Conservation (phyloP, 1,140 invertebrate species). For the Drosophila insularis region DNA sequence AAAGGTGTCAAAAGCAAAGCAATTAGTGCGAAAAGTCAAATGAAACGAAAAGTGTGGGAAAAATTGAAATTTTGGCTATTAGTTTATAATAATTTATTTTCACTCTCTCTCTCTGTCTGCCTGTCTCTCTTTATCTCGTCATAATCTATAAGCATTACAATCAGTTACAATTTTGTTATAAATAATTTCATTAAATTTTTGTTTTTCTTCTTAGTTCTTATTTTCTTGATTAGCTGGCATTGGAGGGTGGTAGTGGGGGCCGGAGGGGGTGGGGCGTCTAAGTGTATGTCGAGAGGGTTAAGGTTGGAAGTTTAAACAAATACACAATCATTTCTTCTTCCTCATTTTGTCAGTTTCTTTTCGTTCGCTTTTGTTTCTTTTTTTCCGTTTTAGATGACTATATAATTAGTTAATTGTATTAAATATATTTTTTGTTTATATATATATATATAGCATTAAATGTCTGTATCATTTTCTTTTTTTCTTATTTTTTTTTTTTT, state of each 20-base stretch:
- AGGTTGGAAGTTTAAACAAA: neutral
- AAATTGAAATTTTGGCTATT: neutral
- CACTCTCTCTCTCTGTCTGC: neutral
- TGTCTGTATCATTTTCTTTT: conserved; percentile 24
- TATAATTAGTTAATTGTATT: conserved; percentile 59
- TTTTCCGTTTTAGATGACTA: conserved; percentile 34
- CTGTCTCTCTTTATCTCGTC: neutral
- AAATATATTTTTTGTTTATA: conserved; percentile 33
- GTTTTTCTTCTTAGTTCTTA: neutral
- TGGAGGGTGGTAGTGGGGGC: neutral
- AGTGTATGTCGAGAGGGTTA: too few species aligned
- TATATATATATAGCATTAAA: conserved; percentile 62
- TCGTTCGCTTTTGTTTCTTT: conserved; percentile 22
- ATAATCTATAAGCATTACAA: neutral
- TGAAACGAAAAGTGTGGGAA: neutral
- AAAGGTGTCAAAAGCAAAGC: neutral
- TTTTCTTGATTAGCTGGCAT: neutral
- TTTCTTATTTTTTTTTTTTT: too few species aligned
- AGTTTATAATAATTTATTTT: neutral
- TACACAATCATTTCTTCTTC: neutral
- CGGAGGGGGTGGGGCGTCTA: neutral
- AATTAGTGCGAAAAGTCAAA: neutral
- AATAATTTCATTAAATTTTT: neutral
- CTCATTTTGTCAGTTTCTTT: neutral
- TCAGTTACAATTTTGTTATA: conserved; percentile 2